Evolutionary conservation across 2,888 invertebrate species (phyloP).

Genomic region (Nebria brevicollis): DNA sequence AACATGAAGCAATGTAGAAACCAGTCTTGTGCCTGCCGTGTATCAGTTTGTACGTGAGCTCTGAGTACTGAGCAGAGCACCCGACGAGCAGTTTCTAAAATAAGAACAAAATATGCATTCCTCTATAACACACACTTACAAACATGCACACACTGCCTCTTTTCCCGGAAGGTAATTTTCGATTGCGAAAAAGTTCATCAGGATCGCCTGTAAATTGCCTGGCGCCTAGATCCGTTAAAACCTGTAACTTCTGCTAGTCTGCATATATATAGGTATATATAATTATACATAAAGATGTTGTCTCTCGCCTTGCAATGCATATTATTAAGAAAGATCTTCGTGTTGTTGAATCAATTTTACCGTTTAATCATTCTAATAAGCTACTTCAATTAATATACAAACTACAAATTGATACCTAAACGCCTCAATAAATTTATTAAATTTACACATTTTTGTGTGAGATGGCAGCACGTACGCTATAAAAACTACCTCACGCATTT

Average conservation of each 20-base stretch:
- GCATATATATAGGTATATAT: conserved; percentile 19
- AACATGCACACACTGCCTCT: conserved; percentile 8
- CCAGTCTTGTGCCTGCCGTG: conserved; percentile 29
- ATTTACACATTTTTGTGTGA: background rate
- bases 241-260: conserved; percentile 34
- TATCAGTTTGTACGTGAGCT: background rate
- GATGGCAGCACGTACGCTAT: too few species aligned
- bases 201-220: conserved; percentile 47
- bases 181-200: conserved; percentile 41
- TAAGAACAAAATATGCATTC: conserved; percentile 41
- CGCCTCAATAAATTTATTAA: background rate
- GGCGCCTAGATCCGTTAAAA: conserved; percentile 47
- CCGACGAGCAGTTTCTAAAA: conserved; percentile 33
- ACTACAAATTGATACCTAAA: background rate
- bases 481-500: too few species aligned
- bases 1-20: background rate
- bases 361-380: background rate
- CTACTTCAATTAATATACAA: background rate
- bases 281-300: background rate
- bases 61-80: background rate
- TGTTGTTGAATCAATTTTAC: background rate
- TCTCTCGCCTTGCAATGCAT: background rate
- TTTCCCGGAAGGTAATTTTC: conserved; percentile 48
- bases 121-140: conserved; percentile 25
- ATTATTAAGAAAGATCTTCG: background rate